Base-by-base conservation (phyloP, 2,113 vertebrate species). In the Struthidea cinerea region DNA sequence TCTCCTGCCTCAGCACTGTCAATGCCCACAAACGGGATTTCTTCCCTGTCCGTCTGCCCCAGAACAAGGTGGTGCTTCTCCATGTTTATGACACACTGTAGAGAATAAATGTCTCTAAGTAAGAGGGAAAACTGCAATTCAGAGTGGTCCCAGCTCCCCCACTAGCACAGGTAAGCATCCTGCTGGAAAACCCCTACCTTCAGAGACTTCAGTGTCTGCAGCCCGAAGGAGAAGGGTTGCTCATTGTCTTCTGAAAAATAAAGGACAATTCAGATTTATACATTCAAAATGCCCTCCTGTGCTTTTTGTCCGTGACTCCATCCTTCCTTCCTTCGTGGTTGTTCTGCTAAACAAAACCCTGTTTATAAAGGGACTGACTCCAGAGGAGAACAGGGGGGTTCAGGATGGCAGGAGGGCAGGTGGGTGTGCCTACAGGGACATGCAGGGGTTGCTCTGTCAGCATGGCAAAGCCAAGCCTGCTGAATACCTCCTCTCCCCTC, bases 41-140 rank as follows among this genome's bases (percentile, higher is more conserved):
- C 98, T 91, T 98, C 98, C 90, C 98, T 98, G 27, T 98, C 97
- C 14, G 21, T 93, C 93, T 98, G 98, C 68, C 99, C 99, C 95
- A 99, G 96, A 73, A 98, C 77, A 8, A 99, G 94, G 50, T 98
- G 98, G 78, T 98, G 98, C 92, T 98, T 98, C 87, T 99, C 99
- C 95, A 98, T 98, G 90, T 99, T 98, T 96, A 99, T 99, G 49
- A 99, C 96, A 70, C 98, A 98, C 99, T 99, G 94, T 12, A 88
- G 95, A 96, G 89, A 87, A 96, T 11, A 97, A 88, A 86, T 6
- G 4, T 14, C 28, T 42, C 74, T 16, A 76, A 67, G 30, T 87
- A 65, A 93, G 35, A 90, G 33, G 35, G 28, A 20, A 84, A 84
- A 87, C 8, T 14, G 32, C 21, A 80, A 9, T 23, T 69, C 15